Evolutionary conservation across 2,113 vertebrate species (phyloP).

Genomic region (Melospiza georgiana): DNA sequence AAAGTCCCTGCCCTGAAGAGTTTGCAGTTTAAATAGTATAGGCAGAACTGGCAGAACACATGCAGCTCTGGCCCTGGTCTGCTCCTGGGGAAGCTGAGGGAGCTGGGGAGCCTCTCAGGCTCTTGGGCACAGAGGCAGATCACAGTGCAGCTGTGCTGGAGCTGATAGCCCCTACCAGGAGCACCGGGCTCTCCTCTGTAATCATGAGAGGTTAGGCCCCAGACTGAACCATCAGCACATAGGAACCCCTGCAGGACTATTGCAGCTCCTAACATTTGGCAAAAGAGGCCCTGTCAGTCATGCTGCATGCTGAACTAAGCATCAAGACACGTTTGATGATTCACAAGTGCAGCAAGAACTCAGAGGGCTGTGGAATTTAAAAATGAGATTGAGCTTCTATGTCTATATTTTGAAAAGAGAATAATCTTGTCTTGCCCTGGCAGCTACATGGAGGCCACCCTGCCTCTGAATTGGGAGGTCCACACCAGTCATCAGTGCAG

Average conservation of each 20-base stretch:
- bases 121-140: background rate
- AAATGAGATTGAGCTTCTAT: background rate
- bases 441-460: background rate
- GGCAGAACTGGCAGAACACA: background rate
- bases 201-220: background rate
- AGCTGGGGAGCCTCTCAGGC: background rate
- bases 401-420: background rate
- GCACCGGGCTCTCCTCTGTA: fast-evolving
- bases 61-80: background rate
- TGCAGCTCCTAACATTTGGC: background rate
- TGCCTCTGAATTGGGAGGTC: background rate
- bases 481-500: background rate
- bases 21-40: background rate
- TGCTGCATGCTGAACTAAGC: background rate
- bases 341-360: background rate
- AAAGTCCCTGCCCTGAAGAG: background rate
- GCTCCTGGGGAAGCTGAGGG: background rate
- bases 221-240: fast-evolving
- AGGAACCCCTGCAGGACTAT: background rate
- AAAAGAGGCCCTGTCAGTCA: background rate
- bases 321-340: background rate
- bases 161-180: background rate
- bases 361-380: background rate
- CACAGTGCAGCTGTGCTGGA: fast-evolving
- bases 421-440: background rate